Evolutionary conservation across 2,797 vertebrate species (phyloP).

Genomic region (Crocidura indochinensis): DNA sequence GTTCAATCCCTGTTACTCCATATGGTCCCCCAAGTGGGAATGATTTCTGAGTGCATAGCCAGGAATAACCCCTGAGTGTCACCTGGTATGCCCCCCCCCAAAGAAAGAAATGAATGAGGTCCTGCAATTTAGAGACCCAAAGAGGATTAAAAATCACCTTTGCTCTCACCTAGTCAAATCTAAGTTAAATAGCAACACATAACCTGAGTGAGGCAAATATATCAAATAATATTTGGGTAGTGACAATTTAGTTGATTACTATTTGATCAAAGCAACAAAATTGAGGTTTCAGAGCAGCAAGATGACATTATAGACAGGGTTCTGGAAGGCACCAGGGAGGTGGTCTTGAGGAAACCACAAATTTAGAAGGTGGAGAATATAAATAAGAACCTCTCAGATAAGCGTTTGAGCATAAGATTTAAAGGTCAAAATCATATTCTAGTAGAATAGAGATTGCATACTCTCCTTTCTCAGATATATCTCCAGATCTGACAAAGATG

Average conservation of each 20-base stretch:
- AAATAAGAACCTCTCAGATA: neutral
- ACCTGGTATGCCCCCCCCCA: too few species aligned
- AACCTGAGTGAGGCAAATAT: constrained; percentile 11
- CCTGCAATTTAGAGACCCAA: neutral
- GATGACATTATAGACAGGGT: neutral
- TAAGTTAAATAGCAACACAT: neutral
- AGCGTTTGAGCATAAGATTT: neutral
- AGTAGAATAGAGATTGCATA: neutral
- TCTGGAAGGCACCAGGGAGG: neutral
- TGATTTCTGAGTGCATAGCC: too few species aligned
- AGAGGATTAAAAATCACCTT: neutral
- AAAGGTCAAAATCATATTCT: neutral
- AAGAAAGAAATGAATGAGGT: constrained; percentile 15
- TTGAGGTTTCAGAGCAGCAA: neutral
- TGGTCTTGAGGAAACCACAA: neutral
- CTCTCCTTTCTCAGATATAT: neutral
- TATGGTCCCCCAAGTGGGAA: too few species aligned
- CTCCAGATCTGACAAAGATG: neutral
- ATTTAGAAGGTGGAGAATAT: neutral
- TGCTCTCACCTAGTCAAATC: neutral
- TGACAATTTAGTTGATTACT: neutral
- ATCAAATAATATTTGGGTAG: neutral
- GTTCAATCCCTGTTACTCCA: too few species aligned
- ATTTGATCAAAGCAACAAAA: neutral
- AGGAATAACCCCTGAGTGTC: too few species aligned